Evolutionary conservation across 1,140 invertebrate genomes (phyloP), one percentile per base, ranked within the genome.

Genomic region (Dufourea novaeangliae): DNA sequence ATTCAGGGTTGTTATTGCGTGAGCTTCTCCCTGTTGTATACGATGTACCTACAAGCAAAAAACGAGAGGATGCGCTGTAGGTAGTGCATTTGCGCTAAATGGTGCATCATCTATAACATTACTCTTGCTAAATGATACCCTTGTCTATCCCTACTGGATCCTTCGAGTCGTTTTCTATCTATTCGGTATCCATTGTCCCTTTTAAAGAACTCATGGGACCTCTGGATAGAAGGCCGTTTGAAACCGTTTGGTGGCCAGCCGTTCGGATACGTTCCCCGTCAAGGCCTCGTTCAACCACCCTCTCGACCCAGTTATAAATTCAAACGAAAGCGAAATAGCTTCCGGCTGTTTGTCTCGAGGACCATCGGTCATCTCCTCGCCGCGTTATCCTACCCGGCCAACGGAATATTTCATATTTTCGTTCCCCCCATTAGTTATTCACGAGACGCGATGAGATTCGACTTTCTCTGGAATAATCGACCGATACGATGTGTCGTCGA

Each of bases 401-500:
- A 56, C 25, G 54, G 54, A 56, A 56, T 56, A 56, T 27, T 56
- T 22, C 22, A 56, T 56, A 56, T 27, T 56, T 56, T 52, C 50
- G 50, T 11, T 52, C 46, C 34, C 34, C 34, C 22, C 22, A 52
- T 52, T 52, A 52, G 50, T 52, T 52, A 52, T 52, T 52, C 50
- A 25, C n/a, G 44, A 50, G 17, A n/a, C 14, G 17, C 5, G 46
- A 22, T 20, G 7, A 11, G 22, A 54, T 41, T 41, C 17, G 25
- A 56, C 54, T 56, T 56, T 56, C 54, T 56, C 54, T 52, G n/a
- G 25, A 52, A 25, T 25, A 22, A 25, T 52, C 25, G n/a, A 22
- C 11, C 50, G 50, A 52, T 52, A 52, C n/a, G 22, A 32, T 29
- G 54, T 27, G 27, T 11, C 27, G 54, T 20, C 32, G n/a, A n/a